Evolutionary conservation across 1,140 invertebrate species (phyloP).

Genomic region (Gerris buenoi): DNA sequence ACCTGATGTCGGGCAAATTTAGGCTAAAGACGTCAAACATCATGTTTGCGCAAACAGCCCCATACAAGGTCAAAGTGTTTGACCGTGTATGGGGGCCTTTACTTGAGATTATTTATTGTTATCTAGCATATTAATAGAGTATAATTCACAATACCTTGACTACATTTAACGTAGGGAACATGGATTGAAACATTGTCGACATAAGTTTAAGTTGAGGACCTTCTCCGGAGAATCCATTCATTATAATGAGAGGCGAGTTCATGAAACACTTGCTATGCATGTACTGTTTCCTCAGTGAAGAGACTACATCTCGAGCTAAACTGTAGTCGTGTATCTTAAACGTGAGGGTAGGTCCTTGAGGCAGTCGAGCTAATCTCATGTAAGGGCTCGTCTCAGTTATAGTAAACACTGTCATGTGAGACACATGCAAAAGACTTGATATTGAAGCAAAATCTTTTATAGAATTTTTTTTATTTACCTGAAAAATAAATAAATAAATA

Average conservation of each 20-base stretch:
- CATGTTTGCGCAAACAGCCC: too few species aligned
- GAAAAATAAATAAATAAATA: conserved; percentile 27
- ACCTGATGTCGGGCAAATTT: too few species aligned
- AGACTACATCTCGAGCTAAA: conserved; percentile 70
- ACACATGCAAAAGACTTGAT: conserved; percentile 73
- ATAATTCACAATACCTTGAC: conserved; percentile 54
- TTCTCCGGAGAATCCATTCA: conserved; percentile 80
- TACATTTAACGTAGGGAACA: conserved; percentile 95
- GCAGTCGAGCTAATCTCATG: conserved; percentile 62
- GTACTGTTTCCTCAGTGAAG: conserved; percentile 64
- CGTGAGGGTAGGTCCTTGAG: conserved; percentile 67
- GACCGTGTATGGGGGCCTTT: too few species aligned
- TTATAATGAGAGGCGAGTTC: conserved; percentile 72
- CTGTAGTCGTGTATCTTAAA: conserved; percentile 77
- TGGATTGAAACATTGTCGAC: conserved; percentile 91
- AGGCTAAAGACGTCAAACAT: too few species aligned
- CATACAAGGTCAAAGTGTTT: too few species aligned
- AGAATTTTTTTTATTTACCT: conserved; percentile 71
- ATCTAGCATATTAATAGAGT: too few species aligned
- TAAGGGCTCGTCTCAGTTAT: conserved; percentile 67
- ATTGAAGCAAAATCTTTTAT: conserved; percentile 88
- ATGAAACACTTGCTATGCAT: conserved; percentile 67
- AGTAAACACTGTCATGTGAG: conserved; percentile 76
- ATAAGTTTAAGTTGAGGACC: conserved; percentile 80
- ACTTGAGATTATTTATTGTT: too few species aligned